Conservation (phyloP, 2,113 vertebrate genomes). For the Jacana jacana region DNA sequence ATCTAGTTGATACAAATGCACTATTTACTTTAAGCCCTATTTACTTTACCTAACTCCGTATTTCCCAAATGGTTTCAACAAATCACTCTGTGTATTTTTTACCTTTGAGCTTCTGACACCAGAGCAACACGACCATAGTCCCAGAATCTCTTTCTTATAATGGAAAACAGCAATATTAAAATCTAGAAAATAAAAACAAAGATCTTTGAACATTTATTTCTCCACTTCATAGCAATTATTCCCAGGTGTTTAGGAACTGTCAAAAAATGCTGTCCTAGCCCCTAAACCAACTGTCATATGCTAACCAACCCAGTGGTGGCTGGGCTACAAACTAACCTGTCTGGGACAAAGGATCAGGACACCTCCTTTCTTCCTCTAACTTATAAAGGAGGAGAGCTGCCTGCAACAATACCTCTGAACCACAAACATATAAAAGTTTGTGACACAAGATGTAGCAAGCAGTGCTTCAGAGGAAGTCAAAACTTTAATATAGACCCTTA, state of each 20-base stretch:
- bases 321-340: not conserved
- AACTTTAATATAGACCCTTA: not conserved
- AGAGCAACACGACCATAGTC: slow-evolving; percentile 92
- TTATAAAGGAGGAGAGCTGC: not conserved
- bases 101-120: slow-evolving; percentile 86
- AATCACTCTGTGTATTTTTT: not conserved
- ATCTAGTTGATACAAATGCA: not conserved
- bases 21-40: not conserved
- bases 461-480: not conserved
- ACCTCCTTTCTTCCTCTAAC: not conserved
- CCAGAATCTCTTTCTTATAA: slow-evolving; percentile 91
- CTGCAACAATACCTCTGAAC: not conserved
- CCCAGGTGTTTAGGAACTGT: not conserved
- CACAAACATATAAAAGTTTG: not conserved
- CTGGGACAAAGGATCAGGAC: not conserved
- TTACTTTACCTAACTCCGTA: not conserved
- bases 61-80: not conserved
- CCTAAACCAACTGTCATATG: not conserved
- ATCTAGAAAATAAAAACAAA: slow-evolving; percentile 72
- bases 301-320: not conserved
- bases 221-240: not conserved
- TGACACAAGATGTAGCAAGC: not conserved
- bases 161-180: slow-evolving; percentile 82
- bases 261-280: not conserved
- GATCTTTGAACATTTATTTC: not conserved